A percentile compares a stretch with the other conserved stretches of the same genome.
Evolutionary conservation across 1,140 invertebrate genomes (phyloP).

Genomic region (Telenomus remus): DNA sequence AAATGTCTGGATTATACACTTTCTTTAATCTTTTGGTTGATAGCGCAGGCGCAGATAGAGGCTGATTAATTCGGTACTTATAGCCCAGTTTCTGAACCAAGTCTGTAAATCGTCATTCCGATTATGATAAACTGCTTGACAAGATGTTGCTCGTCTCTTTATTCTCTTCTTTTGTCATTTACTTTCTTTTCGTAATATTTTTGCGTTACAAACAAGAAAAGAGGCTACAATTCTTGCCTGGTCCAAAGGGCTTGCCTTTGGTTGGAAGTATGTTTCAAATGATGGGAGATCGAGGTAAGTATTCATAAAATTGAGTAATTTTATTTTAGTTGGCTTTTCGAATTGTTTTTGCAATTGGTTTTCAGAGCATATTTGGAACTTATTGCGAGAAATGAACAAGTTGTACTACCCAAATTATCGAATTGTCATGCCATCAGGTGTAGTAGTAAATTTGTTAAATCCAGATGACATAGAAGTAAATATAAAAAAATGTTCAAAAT

Average conservation of each 20-base stretch:
- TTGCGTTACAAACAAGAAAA: conserved; percentile 25
- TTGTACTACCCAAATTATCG: conserved; percentile 33
- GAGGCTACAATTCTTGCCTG: conserved; percentile 12
- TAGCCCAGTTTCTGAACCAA: too few species aligned
- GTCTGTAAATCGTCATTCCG: too few species aligned
- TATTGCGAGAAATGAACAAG: conserved; percentile 30
- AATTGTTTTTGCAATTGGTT: conserved; percentile 2
- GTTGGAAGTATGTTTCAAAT: conserved; percentile 25
- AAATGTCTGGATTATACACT: too few species aligned
- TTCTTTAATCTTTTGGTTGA: too few species aligned
- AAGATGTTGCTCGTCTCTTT: neutral
- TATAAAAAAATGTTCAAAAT: neutral
- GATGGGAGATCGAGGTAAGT: conserved; percentile 16
- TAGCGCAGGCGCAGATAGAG: too few species aligned
- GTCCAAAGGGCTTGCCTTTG: conserved; percentile 15
- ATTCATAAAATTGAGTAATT: too few species aligned
- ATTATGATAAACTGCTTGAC: too few species aligned
- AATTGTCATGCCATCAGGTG: conserved; percentile 20
- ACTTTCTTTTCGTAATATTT: neutral
- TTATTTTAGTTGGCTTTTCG: neutral
- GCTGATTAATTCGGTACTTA: too few species aligned
- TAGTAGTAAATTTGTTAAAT: conserved; percentile 22
- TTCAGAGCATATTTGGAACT: conserved; percentile 28
- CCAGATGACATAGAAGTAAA: conserved; percentile 42
- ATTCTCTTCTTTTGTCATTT: neutral